Evolutionary conservation across 2,797 vertebrate genomes (phyloP).

Genomic region (Chelon auratus): DNA sequence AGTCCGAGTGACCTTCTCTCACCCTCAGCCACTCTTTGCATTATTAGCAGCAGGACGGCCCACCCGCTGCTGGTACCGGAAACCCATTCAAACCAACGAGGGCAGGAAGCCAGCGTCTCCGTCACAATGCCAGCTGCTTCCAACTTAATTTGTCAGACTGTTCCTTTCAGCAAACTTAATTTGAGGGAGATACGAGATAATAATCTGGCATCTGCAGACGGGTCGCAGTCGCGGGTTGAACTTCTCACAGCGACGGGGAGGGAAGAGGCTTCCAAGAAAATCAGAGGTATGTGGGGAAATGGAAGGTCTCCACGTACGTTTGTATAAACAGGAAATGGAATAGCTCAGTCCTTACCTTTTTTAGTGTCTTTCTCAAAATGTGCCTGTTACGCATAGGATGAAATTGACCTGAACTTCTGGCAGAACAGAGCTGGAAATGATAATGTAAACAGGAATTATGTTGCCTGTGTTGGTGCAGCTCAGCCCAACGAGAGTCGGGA

Average conservation of each 20-base stretch:
- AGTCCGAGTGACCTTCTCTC: constrained; percentile 54
- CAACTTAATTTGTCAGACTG: constrained; percentile 69
- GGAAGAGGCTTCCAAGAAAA: constrained; percentile 33
- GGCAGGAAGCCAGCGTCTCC: constrained; percentile 67
- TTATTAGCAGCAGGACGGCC: constrained; percentile 46
- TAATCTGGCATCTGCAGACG: constrained; percentile 44
- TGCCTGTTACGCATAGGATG: constrained; percentile 10
- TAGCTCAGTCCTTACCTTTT: constrained; percentile 32
- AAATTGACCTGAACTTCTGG: constrained; percentile 48
- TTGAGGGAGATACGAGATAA: constrained; percentile 63
- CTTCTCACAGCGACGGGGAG: constrained; percentile 44
- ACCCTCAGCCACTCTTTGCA: constrained; percentile 31
- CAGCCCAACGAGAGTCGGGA: neutral
- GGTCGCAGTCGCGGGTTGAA: constrained; percentile 36
- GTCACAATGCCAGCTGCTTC: constrained; percentile 68
- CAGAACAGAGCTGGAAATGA: constrained; percentile 35
- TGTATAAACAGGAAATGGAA: constrained; percentile 67
- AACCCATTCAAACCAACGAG: constrained; percentile 47
- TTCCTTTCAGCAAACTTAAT: constrained; percentile 71
- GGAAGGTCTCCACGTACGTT: constrained; percentile 35
- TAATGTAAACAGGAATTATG: constrained; percentile 53
- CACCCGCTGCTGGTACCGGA: constrained; percentile 43
- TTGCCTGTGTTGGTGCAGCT: constrained; percentile 6
- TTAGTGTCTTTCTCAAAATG: constrained; percentile 27
- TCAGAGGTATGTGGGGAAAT: constrained; percentile 36